These are phyloP conservation scores for Sternotherus odoratus DNA, from an alignment of 2,797 vertebrate genomes.

Conservation along the genomic window DNA sequence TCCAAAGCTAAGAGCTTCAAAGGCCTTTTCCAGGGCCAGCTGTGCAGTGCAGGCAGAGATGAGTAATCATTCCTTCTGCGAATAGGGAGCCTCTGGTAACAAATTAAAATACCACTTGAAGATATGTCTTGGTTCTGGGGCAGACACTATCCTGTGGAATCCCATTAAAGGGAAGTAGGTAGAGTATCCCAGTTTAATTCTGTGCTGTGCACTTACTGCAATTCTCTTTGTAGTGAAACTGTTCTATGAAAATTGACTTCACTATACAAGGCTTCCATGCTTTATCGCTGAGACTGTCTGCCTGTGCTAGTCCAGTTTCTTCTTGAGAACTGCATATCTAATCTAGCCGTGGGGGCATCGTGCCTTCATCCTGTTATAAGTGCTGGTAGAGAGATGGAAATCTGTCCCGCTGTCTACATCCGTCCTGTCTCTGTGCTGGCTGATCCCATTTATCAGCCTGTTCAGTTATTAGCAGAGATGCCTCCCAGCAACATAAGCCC, in stretches of 20 bases:
- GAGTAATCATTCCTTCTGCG: slow-evolving; percentile 24
- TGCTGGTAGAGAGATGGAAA: neutral
- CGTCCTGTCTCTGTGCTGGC: neutral
- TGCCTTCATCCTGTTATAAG: slow-evolving; percentile 9
- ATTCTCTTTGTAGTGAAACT: slow-evolving; percentile 6
- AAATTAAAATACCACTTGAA: slow-evolving; percentile 38
- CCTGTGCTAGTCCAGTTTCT: neutral
- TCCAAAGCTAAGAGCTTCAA: neutral
- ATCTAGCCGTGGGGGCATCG: neutral
- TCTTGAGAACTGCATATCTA: neutral
- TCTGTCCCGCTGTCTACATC: neutral
- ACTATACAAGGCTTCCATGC: neutral
- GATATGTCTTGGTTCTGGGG: slow-evolving; percentile 26
- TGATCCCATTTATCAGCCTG: neutral
- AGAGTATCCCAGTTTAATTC: slow-evolving; percentile 35
- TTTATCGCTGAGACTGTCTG: slow-evolving; percentile 20
- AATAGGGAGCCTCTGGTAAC: neutral
- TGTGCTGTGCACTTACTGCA: slow-evolving; percentile 27
- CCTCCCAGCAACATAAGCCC: neutral
- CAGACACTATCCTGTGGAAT: slow-evolving; percentile 28
- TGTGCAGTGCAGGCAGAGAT: neutral
- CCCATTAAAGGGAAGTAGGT: slow-evolving; percentile 21
- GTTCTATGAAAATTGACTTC: slow-evolving; percentile 28
- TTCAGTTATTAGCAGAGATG: neutral
- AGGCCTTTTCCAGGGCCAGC: neutral